A percentile compares a stretch with the other conserved stretches of the same genome.
Conservation (phyloP, 1,140 invertebrate species). For the Drosophila mojavensis region DNA sequence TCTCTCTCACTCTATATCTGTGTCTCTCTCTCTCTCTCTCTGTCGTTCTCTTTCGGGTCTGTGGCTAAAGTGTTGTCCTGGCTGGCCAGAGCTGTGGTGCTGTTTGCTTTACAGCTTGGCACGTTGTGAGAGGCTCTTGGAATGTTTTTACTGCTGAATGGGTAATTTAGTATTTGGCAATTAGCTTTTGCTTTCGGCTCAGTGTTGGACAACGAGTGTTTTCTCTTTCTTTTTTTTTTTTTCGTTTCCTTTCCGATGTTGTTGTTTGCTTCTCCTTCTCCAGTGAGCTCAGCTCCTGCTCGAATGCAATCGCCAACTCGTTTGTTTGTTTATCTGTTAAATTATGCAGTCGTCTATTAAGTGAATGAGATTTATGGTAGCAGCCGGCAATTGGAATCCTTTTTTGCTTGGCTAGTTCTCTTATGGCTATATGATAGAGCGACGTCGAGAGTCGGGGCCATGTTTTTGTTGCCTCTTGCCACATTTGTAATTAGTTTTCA, state of each 20-base stretch:
- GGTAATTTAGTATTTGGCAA: conserved; percentile 82
- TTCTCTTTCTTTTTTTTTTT: neutral
- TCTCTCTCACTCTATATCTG: neutral
- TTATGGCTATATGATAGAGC: conserved; percentile 3
- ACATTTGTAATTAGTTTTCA: conserved; percentile 72
- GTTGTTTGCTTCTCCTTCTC: neutral
- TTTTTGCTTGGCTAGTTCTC: neutral
- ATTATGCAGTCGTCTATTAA: conserved; percentile 82
- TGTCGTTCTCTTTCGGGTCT: neutral
- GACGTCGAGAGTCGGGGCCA: neutral
- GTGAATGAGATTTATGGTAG: conserved; percentile 73
- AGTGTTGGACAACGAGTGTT: conserved; percentile 13
- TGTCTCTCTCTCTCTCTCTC: neutral
- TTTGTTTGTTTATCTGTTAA: conserved; percentile 80
- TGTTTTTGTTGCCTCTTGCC: conserved; percentile 36
- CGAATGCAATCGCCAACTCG: conserved; percentile 57
- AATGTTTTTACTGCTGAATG: conserved; percentile 81
- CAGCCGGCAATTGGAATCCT: conserved; percentile 33
- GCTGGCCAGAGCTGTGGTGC: conserved; percentile 17
- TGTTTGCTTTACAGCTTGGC: conserved; percentile 56
- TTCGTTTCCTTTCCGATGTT: conserved; percentile 1
- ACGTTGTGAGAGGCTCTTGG: conserved; percentile 52
- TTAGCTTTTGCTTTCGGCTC: conserved; percentile 77
- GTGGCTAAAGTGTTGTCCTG: conserved; percentile 27
- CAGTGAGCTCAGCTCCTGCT: neutral